Base-by-base conservation (phyloP, 1,140 invertebrate genomes). In the Octopus bimaculoides region DNA sequence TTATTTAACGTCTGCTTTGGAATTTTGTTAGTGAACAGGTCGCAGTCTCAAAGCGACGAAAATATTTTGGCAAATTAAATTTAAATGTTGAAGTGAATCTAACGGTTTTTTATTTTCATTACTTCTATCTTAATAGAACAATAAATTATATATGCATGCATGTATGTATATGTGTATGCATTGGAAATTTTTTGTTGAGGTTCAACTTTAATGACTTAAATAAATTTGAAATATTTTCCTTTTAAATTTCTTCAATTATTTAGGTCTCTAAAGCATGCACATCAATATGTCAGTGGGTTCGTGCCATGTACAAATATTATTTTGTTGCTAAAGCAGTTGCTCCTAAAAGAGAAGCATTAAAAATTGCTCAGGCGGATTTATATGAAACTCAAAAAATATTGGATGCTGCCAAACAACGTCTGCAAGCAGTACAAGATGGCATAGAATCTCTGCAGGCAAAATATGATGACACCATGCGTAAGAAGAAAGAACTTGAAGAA, bases 231-330 rank as follows among this genome's bases (percentile, higher is more conserved):
- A 17, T 2, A 78, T 77, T 79, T 79, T 78, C 10, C 55, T 78
- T 52, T 79, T 66, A 71, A 71, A n/a, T 79, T 55, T 54, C n/a
- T 54, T 74, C 78, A 55, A 20, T 73, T 75, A 77, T 77, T 8
- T 81, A 94, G 95, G 54, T 94, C 0, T 95, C 94, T 0, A 95
- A 96, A 92, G 96, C 96, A 3, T 96, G 95, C 83, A 95, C 94
- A 79, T 96, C 95, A 6, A 93, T 98, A 88, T 97, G 96, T 84
- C 93, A 96, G 86, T 98, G 96, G 96, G 95, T 96, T 0, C 91
- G 94, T 85, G 96, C 96, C 17, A 95, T 97, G 87, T 94, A 96
- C 87, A 94, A 93, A 83, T 98, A 97, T 82, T 89, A 91, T 84
- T 89, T 89, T 82, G 89, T 91, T 4, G 87, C 89, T 17, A 90